Percentiles rank a stretch among this genome's conserved stretches.
phyloP scores from a whole-genome alignment of 1,140 invertebrate species.

The Drosophila kepulauana region DNA sequence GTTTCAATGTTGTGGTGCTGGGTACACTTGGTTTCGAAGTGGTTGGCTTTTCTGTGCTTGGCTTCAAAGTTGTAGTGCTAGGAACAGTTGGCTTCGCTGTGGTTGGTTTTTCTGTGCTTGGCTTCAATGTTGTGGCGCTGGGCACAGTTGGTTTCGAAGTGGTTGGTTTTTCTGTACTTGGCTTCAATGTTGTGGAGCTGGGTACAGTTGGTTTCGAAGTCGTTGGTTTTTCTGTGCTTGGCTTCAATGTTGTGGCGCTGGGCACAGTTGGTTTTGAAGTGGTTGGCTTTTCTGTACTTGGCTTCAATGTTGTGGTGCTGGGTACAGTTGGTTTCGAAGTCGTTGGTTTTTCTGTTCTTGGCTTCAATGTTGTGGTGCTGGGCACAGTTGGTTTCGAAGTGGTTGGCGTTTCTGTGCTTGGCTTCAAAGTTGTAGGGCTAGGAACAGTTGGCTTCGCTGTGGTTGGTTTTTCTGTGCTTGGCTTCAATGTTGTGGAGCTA shows the following conservation, averaged over 20 bases:
- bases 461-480: too few relatives aligned
- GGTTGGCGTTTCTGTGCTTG: too few relatives aligned
- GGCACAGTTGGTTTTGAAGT: not conserved
- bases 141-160: conserved; percentile 11
- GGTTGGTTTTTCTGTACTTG: not conserved
- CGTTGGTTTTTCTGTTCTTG: not conserved
- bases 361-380: not conserved
- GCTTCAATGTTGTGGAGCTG: too few relatives aligned
- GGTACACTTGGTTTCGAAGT: conserved; percentile 6
- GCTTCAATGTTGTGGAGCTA: too few relatives aligned
- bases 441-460: too few relatives aligned
- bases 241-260: not conserved
- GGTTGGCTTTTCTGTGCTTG: not conserved
- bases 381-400: not conserved
- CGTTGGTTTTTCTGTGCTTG: not conserved
- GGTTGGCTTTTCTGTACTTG: too few relatives aligned
- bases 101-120: not conserved
- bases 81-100: not conserved
- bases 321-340: too few relatives aligned
- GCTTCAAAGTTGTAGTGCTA: not conserved
- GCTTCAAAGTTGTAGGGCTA: too few relatives aligned
- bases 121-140: not conserved
- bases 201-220: too few relatives aligned
- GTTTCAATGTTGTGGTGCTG: not conserved
- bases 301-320: not conserved